Conservation (phyloP, 2,888 invertebrate species). For the Melieria picta region DNA sequence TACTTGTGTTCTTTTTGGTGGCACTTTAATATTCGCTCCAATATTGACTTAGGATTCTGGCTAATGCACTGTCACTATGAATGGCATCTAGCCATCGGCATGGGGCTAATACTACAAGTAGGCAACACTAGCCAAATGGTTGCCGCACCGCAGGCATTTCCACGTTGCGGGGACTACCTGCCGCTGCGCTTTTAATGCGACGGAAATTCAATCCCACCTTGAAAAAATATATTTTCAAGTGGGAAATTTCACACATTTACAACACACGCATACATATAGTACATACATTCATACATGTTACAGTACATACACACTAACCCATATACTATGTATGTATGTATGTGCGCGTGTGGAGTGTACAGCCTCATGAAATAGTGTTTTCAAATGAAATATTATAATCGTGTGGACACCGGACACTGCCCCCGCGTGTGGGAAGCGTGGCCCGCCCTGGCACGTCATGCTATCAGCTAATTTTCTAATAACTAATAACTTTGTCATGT, state of each 20-base stretch:
- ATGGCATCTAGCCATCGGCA: constrained; percentile 55
- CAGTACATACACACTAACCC: not conserved
- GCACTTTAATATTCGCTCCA: not conserved
- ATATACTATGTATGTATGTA: not conserved
- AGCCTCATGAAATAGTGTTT: no score
- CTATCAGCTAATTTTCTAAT: no score
- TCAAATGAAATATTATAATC: no score
- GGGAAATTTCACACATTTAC: not conserved
- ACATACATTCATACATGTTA: not conserved
- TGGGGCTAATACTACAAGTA: constrained; percentile 55
- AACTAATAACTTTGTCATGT: no score
- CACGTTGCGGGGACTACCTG: constrained; percentile 80
- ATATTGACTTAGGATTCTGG: constrained; percentile 50
- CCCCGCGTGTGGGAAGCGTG: no score
- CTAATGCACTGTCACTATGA: constrained; percentile 58
- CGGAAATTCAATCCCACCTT: no score
- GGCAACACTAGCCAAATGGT: constrained; percentile 74
- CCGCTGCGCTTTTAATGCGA: constrained; percentile 32
- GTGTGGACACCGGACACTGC: no score
- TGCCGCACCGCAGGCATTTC: constrained; percentile 75
- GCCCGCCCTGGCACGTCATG: no score
- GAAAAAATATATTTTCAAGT: not conserved
- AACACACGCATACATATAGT: not conserved
- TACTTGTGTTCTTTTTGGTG: not conserved
- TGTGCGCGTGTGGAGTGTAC: not conserved